Evolutionary conservation across 2,888 invertebrate species (phyloP).

Genomic region (Belgica antarctica): DNA sequence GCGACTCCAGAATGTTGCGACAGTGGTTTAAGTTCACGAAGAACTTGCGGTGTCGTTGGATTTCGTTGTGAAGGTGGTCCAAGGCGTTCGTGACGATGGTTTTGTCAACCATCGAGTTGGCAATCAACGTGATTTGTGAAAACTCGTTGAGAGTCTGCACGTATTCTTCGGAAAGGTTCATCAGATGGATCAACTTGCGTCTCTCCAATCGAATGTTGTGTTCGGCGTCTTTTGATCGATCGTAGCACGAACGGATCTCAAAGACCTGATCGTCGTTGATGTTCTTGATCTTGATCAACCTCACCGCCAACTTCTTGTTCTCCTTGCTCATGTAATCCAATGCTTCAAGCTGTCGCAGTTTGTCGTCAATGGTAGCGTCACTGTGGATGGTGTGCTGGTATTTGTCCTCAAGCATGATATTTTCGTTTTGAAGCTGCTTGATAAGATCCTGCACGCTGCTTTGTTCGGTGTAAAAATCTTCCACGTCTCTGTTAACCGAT

Average conservation of each 20-base stretch:
- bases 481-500: constrained; percentile 1
- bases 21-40: constrained; percentile 86
- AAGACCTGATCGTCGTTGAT: constrained; percentile 63
- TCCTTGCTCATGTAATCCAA: constrained; percentile 67
- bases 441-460: constrained; percentile 17
- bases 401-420: constrained; percentile 52
- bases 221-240: constrained; percentile 67
- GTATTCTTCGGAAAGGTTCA: constrained; percentile 79
- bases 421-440: constrained; percentile 24
- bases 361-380: constrained; percentile 66
- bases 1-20: constrained; percentile 77
- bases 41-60: constrained; percentile 85
- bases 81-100: constrained; percentile 72
- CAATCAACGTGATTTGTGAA: constrained; percentile 78
- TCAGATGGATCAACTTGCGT: constrained; percentile 71
- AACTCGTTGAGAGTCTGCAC: constrained; percentile 85
- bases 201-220: constrained; percentile 68
- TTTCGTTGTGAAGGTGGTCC: constrained; percentile 81
- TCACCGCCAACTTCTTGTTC: constrained; percentile 61
- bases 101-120: constrained; percentile 75
- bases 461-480: constrained; percentile 19
- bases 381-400: constrained; percentile 61
- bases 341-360: constrained; percentile 68
- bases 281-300: constrained; percentile 58
- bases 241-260: constrained; percentile 65